Evolutionary conservation across 2,113 vertebrate species (phyloP).

Genomic region (Phrynosoma platyrhinos): DNA sequence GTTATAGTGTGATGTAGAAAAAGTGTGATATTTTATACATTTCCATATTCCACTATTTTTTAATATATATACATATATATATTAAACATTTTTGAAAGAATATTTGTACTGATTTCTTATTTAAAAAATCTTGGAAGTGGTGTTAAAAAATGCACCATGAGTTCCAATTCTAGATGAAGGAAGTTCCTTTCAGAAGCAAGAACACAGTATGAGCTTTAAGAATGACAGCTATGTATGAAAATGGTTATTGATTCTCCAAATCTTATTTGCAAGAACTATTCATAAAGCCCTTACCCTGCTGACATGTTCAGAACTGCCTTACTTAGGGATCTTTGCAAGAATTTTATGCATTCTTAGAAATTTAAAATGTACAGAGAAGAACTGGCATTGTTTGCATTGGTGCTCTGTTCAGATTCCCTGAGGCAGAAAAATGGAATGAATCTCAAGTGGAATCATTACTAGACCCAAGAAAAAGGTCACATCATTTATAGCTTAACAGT

Average conservation of each 20-base stretch:
- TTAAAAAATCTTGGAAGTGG: not conserved
- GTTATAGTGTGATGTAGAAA: not conserved
- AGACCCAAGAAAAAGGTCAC: constrained; percentile 23
- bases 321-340: not conserved
- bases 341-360: constrained; percentile 9
- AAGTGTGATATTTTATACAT: not conserved
- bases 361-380: not conserved
- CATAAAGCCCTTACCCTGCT: not conserved
- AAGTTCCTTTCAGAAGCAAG: not conserved
- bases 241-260: not conserved
- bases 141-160: not conserved
- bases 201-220: not conserved
- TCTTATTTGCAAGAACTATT: not conserved
- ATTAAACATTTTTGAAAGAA: too few species aligned
- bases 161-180: not conserved
- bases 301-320: constrained; percentile 10
- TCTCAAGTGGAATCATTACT: constrained; percentile 36
- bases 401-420: constrained; percentile 25
- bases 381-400: not conserved
- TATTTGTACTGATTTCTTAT: not conserved
- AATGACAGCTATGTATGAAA: not conserved
- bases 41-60: not conserved
- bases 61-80: too few species aligned
- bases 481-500: constrained; percentile 34
- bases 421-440: constrained; percentile 34